These are phyloP conservation scores for Cepaea nemoralis DNA, from an alignment of 1,140 invertebrate species.

Conservation along the genomic window DNA sequence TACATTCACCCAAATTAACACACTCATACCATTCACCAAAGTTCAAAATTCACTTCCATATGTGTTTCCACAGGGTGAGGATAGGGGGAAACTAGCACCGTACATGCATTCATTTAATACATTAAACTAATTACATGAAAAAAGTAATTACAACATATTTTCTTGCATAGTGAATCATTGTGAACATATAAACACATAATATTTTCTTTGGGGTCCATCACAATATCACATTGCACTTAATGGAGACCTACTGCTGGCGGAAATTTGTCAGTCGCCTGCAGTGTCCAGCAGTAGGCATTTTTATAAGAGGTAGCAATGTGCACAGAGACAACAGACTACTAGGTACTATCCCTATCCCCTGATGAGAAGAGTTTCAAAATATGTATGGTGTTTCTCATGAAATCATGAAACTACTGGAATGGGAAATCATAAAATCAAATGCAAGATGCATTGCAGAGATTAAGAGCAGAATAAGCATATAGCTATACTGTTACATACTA, in stretches of 20 bases:
- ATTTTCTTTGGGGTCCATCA: slow-evolving; percentile 28
- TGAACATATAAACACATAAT: slow-evolving; percentile 1
- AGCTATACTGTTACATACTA: too few relatives aligned
- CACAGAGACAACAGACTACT: neutral
- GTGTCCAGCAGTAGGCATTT: neutral
- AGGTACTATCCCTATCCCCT: neutral
- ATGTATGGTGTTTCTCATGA: too few relatives aligned
- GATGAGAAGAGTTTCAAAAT: too few relatives aligned
- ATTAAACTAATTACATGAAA: neutral
- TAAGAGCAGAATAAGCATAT: too few relatives aligned
- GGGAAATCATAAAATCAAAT: too few relatives aligned
- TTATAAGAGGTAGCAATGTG: neutral
- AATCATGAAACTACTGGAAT: too few relatives aligned
- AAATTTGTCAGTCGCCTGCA: neutral
- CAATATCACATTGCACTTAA: slow-evolving; percentile 36
- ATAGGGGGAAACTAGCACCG: neutral
- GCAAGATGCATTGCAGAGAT: too few relatives aligned
- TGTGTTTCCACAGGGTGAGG: too few relatives aligned
- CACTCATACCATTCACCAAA: too few relatives aligned
- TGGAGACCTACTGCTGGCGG: neutral
- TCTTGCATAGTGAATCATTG: neutral
- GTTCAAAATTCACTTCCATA: too few relatives aligned
- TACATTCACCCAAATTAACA: too few relatives aligned
- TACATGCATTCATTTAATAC: neutral
- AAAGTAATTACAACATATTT: too few relatives aligned